phyloP scores from a whole-genome alignment of 2,888 invertebrate species.

The Pardosa pseudoannulata region DNA sequence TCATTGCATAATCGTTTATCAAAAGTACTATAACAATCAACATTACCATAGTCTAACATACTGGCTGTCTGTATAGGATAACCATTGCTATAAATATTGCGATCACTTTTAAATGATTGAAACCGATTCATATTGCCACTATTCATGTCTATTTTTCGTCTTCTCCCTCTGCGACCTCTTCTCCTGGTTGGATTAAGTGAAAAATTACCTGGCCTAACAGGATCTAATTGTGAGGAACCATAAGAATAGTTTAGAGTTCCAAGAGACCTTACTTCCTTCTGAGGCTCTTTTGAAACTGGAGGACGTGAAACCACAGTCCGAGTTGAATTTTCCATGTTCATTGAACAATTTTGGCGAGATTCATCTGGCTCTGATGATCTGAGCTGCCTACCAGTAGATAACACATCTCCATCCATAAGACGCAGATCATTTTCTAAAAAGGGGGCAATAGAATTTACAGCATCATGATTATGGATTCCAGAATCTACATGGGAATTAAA shows the following conservation, averaged over 20 bases:
- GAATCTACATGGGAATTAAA: conserved; percentile 50
- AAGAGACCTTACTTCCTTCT: conserved; percentile 9
- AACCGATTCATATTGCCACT: conserved; percentile 24
- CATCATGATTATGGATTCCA: conserved; percentile 25
- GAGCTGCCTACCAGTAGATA: conserved; percentile 15
- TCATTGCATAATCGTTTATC: conserved; percentile 12
- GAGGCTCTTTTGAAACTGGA: conserved; percentile 3
- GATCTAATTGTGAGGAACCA: conserved; percentile 20
- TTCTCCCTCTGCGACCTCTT: conserved; percentile 57
- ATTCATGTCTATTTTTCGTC: conserved; percentile 22
- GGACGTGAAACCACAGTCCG: conserved; percentile 10
- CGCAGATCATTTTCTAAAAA: conserved; percentile 30
- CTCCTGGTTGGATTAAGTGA: conserved; percentile 21
- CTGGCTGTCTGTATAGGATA: background rate
- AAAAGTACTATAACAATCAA: conserved; percentile 3
- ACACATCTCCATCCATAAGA: conserved; percentile 22
- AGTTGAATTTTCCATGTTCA: conserved; percentile 1
- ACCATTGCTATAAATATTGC: conserved; percentile 28
- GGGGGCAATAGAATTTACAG: conserved; percentile 9
- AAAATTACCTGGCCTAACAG: background rate
- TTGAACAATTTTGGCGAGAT: conserved; percentile 11
- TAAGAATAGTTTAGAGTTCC: conserved; percentile 28
- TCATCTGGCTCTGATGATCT: conserved; percentile 27
- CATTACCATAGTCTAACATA: conserved; percentile 31
- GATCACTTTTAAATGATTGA: conserved; percentile 34